Evolutionary conservation across 2,113 vertebrate species (phyloP).

Genomic region (Lasiurus borealis): DNA sequence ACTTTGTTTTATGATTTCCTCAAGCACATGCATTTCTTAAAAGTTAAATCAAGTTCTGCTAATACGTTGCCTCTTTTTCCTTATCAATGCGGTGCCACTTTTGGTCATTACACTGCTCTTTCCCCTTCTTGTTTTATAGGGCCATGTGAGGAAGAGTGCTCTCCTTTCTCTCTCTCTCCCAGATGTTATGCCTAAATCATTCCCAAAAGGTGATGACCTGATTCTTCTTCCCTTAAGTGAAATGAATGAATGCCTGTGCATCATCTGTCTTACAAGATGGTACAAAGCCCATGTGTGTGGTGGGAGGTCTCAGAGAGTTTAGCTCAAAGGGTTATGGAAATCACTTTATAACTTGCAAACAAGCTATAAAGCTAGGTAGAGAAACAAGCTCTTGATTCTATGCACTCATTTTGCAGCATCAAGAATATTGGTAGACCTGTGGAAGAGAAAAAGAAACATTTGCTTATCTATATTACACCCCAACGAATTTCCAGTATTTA

Average conservation of each 20-base stretch:
- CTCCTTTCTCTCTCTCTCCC: background rate
- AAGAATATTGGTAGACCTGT: background rate
- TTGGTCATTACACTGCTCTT: background rate
- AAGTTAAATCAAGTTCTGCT: slow-evolving; percentile 25
- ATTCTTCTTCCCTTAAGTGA: background rate
- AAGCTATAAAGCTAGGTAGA: no score
- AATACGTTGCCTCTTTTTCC: slow-evolving; percentile 9
- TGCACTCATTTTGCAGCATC: background rate
- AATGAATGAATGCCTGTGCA: background rate
- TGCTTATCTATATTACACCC: background rate
- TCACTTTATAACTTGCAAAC: background rate
- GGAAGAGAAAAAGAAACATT: background rate
- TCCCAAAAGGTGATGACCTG: background rate
- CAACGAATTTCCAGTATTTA: background rate
- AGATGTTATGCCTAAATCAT: background rate
- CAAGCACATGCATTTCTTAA: background rate
- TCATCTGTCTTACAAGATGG: background rate
- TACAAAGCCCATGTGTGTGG: no score
- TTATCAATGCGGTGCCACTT: background rate
- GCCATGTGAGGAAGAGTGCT: background rate
- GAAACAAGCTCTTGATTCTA: background rate
- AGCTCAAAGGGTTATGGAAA: background rate
- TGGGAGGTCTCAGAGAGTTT: background rate
- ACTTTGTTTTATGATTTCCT: slow-evolving; percentile 36
- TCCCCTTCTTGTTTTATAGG: background rate